Base-by-base conservation (phyloP, 2,797 vertebrate genomes). In the Discoglossus pictus region DNA sequence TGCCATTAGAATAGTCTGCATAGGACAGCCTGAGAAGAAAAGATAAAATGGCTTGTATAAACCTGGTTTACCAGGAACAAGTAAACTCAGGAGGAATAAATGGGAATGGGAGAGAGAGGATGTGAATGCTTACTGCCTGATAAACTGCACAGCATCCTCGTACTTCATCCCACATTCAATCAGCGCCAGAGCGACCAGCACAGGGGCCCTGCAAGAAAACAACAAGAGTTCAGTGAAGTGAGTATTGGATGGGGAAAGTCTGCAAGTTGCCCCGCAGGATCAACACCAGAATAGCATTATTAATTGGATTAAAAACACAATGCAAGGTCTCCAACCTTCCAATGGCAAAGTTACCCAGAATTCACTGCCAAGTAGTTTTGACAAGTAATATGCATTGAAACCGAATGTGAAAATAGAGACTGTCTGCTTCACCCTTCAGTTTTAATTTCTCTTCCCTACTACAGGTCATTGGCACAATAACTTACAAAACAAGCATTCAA, bases 141-240 rank as follows among this genome's bases (percentile, higher is more conserved):
- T 98, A 78, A 93, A 99, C 89, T 98, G 94, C 88, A 99, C 97
- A 40, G 97, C 96, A 71, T 99, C 97, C 86, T 98, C 97, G 2
- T 98, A 99, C 89, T 96, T 98, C 96, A 99, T 98, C 82, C 97
- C 96, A 82, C 83, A 88, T 83, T 98, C 97, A 79, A 99, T 94
- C 83, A 99, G 91, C 79, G 97, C 97, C 74, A 99, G 93, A 77
- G 97, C 97, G 77, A 99, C 97, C 83, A 98, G 86, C 73, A 99
- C 97, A 65, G 96, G 97, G 86, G 97, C 97, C 86, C 97, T 99
- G 78, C 13, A 79, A 82, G 75, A 68, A 59, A 72, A 13, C 20
- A 51, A 4, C 2, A 15, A 34, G 13, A 47, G 48, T 53, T 69
- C 55, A 69, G 40, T 25, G 15, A 20, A 21, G 36, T 42, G 18